Base-by-base conservation (phyloP, 2,888 invertebrate genomes). In the Drosophila infuscata region DNA sequence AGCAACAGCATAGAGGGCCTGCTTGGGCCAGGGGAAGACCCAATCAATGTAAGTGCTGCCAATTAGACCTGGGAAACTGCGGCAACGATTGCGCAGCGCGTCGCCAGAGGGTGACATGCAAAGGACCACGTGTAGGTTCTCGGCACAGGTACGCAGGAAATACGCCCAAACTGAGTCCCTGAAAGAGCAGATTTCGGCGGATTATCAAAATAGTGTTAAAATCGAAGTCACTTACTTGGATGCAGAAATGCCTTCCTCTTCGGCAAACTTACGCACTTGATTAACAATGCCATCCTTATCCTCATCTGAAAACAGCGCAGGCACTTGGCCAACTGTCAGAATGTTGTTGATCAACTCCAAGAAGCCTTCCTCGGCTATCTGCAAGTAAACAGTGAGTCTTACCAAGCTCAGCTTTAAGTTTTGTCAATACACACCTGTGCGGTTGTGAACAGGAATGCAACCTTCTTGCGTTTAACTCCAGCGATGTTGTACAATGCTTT, bases 11-110 rank as follows among this genome's bases (percentile, higher is more conserved):
- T 96, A 94, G 56, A 98, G 92, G 0, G 98, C 98, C 92, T 98
- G 97, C 78, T 96, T 95, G 0, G 98, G 98, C 98, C 98, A 98
- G 0, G 98, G 96, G 93, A 97, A 98, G 91, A 98, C 96, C 98
- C 98, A 98, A 92, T 98, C 98, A 76, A 98, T 98, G 46, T 96
- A 97, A 0, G 98, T 97, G 91, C 97, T 97, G 91, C 98, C 98
- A 46, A 98, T 97, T 54, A 98, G 94, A 0, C 98, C 98, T 0
- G 98, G 98, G 93, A 98, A 98, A 93, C 96, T 98, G 78, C 98
- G 95, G 90, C 98, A 98, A 25, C 97, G 94, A 83, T 96, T 97
- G 56, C 98, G 95, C 20, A 98, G 93, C 7, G 95, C 94, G 69
- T 98, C 98, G 0, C 97, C 96, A 3, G 97, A 95, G 0, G 98